Percentiles rank a stretch among this genome's conserved stretches.
These are phyloP conservation scores for Misgurnus mizolepis DNA, from an alignment of 2,113 vertebrate genomes.

Conservation along the genomic window DNA sequence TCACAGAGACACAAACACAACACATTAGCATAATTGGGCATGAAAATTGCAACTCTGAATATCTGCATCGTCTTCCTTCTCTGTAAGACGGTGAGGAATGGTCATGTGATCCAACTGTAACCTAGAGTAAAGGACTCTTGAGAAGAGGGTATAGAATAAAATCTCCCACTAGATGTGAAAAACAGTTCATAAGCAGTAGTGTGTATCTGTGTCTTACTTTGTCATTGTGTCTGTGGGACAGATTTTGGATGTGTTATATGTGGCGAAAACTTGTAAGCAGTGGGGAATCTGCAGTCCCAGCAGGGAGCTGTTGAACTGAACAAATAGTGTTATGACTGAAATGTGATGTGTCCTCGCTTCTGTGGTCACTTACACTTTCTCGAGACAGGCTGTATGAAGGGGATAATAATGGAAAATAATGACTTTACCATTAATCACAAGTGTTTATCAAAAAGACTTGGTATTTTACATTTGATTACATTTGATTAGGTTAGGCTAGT, in stretches of 20 bases:
- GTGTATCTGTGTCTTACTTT: constrained; percentile 29
- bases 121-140: background rate
- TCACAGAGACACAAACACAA: constrained; percentile 15
- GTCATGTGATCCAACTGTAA: background rate
- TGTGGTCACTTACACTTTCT: constrained; percentile 37
- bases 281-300: constrained; percentile 30
- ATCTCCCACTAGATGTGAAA: background rate
- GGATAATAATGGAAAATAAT: background rate
- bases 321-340: constrained; percentile 47
- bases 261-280: constrained; percentile 22
- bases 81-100: background rate
- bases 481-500: too few species aligned
- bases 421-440: background rate
- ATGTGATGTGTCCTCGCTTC: constrained; percentile 28
- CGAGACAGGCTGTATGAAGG: background rate
- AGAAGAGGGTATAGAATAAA: background rate
- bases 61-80: constrained; percentile 26
- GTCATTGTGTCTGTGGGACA: constrained; percentile 4
- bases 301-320: constrained; percentile 25
- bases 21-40: constrained; percentile 53
- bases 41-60: constrained; percentile 45
- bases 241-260: constrained; percentile 7
- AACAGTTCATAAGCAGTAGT: constrained; percentile 16
- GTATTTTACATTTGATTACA: too few species aligned
- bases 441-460: too few species aligned